phyloP scores from a whole-genome alignment of 2,888 invertebrate species.

The Stenotaenia linearis region DNA sequence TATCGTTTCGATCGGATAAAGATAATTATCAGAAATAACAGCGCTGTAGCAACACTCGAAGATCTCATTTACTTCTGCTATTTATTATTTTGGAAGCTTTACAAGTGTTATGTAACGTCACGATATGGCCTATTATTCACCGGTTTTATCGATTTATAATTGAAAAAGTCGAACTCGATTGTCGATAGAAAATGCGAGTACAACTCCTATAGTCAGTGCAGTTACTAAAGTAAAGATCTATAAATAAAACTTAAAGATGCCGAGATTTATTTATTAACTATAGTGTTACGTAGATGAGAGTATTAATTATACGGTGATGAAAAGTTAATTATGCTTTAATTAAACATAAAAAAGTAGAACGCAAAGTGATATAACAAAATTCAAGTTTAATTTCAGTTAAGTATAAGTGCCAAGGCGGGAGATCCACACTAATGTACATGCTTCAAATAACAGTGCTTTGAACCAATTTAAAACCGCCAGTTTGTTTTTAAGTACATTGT shows the following conservation, averaged over 20 bases:
- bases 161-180: too few relatives aligned
- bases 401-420: constrained; percentile 11
- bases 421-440: constrained; percentile 20
- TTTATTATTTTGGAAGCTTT: too few relatives aligned
- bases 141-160: too few relatives aligned
- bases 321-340: neutral
- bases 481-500: neutral
- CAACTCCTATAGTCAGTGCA: neutral
- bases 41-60: too few relatives aligned
- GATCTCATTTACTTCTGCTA: too few relatives aligned
- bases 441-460: constrained; percentile 21
- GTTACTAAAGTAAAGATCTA: neutral
- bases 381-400: constrained; percentile 8
- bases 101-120: too few relatives aligned
- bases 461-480: constrained; percentile 17
- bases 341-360: neutral
- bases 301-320: neutral
- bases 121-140: too few relatives aligned
- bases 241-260: neutral
- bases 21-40: too few relatives aligned
- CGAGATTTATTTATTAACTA: neutral
- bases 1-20: too few relatives aligned
- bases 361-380: neutral
- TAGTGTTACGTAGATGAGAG: neutral
- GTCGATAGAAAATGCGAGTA: too few relatives aligned